These are phyloP conservation scores for Paracanthobrama guichenoti DNA, from an alignment of 2,113 vertebrate genomes.

Conservation along the genomic window DNA sequence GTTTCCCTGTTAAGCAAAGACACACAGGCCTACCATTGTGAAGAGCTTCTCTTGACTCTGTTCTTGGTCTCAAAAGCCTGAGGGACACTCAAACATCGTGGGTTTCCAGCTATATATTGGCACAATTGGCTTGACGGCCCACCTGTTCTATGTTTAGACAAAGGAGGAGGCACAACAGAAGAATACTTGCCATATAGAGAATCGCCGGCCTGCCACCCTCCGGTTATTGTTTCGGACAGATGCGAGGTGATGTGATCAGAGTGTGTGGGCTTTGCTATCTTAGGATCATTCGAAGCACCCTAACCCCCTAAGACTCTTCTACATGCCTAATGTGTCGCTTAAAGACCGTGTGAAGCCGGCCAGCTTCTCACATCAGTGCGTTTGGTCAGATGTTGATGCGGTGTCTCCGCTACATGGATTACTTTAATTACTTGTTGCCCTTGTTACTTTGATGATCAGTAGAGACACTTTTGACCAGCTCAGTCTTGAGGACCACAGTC, in stretches of 20 bases:
- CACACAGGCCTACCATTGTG: slow-evolving; percentile 61
- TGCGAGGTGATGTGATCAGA: slow-evolving; percentile 32
- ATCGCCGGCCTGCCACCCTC: slow-evolving; percentile 21
- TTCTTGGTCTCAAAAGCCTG: slow-evolving; percentile 41
- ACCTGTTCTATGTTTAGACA: slow-evolving; percentile 69
- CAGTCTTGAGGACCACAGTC: too few species aligned
- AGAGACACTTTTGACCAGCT: slow-evolving; percentile 13
- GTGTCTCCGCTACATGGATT: too few species aligned
- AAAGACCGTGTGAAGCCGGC: slow-evolving; percentile 21
- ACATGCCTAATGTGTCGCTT: slow-evolving; percentile 24
- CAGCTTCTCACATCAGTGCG: slow-evolving; percentile 31
- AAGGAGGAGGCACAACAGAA: slow-evolving; percentile 51
- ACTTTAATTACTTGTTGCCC: slow-evolving; percentile 33
- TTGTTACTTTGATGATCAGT: slow-evolving; percentile 26
- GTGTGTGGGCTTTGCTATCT: slow-evolving; percentile 54
- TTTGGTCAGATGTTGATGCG: slow-evolving; percentile 30
- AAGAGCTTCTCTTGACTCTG: slow-evolving; percentile 42
- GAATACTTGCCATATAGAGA: slow-evolving; percentile 63
- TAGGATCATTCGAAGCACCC: slow-evolving; percentile 41
- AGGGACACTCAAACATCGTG: slow-evolving; percentile 43
- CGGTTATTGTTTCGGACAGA: slow-evolving; percentile 54
- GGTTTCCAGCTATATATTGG: slow-evolving; percentile 61
- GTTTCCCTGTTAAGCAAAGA: not conserved
- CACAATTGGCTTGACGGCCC: slow-evolving; percentile 30
- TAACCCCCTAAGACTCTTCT: slow-evolving; percentile 4